Percentiles rank a stretch among this genome's conserved stretches.
These are phyloP conservation scores for Glaucopsyche alexis DNA, from an alignment of 2,888 invertebrate genomes.

Conservation along the genomic window DNA sequence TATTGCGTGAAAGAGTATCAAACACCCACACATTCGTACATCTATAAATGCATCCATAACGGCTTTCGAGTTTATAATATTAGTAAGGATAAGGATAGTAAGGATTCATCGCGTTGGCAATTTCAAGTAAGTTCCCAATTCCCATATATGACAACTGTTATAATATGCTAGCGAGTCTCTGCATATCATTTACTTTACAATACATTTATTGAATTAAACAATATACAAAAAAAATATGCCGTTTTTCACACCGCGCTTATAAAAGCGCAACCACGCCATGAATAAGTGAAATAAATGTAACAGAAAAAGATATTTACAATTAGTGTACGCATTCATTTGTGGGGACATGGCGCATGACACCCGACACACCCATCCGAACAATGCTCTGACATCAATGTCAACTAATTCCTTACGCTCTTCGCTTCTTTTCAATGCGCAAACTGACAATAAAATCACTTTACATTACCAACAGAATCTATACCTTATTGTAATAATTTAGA, in stretches of 20 bases:
- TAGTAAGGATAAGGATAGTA: too few relatives aligned
- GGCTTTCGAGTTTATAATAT: too few relatives aligned
- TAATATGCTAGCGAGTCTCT: neutral
- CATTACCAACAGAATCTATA: constrained; percentile 44
- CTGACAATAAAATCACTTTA: constrained; percentile 51
- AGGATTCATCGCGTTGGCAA: too few relatives aligned
- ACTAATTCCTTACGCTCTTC: constrained; percentile 76
- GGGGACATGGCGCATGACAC: constrained; percentile 44
- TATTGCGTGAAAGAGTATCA: too few relatives aligned
- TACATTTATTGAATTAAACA: neutral
- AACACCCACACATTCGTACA: too few relatives aligned
- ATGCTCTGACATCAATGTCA: constrained; percentile 65
- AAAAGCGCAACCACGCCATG: constrained; percentile 28
- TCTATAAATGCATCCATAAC: too few relatives aligned
- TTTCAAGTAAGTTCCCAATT: neutral
- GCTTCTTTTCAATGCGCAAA: constrained; percentile 58
- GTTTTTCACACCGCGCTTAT: constrained; percentile 18
- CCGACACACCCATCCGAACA: constrained; percentile 51
- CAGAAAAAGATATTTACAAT: constrained; percentile 33
- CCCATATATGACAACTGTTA: neutral
- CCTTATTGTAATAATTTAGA: constrained; percentile 21
- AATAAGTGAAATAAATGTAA: constrained; percentile 30
- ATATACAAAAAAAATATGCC: neutral
- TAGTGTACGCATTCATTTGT: constrained; percentile 38
- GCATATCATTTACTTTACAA: neutral